phyloP scores from a whole-genome alignment of 64 coral and sea anemone species.

The Trachythela sp. region DNA sequence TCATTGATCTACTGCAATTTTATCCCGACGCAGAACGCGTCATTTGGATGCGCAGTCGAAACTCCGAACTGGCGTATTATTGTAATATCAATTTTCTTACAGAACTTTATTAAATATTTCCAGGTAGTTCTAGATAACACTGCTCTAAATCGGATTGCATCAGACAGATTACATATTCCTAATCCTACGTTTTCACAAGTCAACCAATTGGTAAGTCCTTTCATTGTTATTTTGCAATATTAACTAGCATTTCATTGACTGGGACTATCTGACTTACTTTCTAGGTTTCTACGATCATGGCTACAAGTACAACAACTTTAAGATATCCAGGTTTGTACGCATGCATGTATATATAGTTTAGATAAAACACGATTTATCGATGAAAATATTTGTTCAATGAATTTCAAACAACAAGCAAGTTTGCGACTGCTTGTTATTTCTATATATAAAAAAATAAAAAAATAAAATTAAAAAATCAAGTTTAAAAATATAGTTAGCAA shows the following conservation, averaged over 20 bases:
- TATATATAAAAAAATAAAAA: no score
- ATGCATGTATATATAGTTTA: not conserved
- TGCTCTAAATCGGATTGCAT: slow-evolving; percentile 94
- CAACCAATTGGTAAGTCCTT: slow-evolving; percentile 76
- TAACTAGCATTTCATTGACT: not conserved
- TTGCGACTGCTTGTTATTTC: no score
- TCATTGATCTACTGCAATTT: no score
- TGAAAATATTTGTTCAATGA: no score
- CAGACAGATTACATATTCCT: slow-evolving; percentile 90
- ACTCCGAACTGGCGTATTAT: no score
- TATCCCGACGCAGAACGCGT: no score
- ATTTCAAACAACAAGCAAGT: no score
- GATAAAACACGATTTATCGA: not conserved
- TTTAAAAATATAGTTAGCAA: no score
- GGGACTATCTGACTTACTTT: not conserved
- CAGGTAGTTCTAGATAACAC: slow-evolving; percentile 98
- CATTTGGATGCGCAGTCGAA: no score
- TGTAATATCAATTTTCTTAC: no score
- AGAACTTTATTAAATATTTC: no score
- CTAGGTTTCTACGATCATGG: slow-evolving; percentile 95
- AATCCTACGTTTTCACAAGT: slow-evolving; percentile 99
- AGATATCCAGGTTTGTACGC: slow-evolving; percentile 86
- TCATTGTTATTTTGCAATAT: not conserved
- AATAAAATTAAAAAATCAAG: no score
- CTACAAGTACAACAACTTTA: slow-evolving; percentile 96